Percentiles rank a stretch among this genome's conserved stretches.
Evolutionary conservation across 2,113 vertebrate species (phyloP).

Genomic region (Phaethornis superciliosus): DNA sequence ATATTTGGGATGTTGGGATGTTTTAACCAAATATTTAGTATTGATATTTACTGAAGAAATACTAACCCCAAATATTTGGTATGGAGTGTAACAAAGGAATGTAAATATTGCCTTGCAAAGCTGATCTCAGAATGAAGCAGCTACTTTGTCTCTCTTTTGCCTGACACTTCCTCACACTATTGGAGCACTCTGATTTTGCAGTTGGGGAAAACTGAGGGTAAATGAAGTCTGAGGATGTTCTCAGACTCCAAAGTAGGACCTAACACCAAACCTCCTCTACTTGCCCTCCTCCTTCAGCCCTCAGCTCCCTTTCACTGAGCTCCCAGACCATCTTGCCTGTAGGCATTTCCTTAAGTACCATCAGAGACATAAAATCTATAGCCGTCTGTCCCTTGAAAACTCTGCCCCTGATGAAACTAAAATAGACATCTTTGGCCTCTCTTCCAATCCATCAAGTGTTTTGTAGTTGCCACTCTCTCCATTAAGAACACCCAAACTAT

Average conservation of each 20-base stretch:
- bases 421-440: neutral
- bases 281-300: neutral
- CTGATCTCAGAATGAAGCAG: neutral
- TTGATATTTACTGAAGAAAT: conserved; percentile 2
- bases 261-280: neutral
- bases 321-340: neutral
- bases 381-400: neutral
- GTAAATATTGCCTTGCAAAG: conserved; percentile 8
- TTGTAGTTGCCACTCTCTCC: neutral
- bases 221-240: neutral
- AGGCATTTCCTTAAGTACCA: neutral
- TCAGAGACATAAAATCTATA: neutral
- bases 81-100: neutral
- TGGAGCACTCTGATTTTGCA: neutral
- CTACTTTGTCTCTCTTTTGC: neutral
- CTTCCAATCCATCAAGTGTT: conserved; percentile 25
- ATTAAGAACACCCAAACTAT: conserved; percentile 5
- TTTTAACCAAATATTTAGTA: conserved; percentile 5
- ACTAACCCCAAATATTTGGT: neutral
- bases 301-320: neutral
- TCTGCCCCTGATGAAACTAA: too few species aligned
- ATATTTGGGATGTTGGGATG: neutral
- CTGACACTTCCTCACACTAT: neutral
- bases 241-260: accelerated
- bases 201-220: neutral